These are phyloP conservation scores for Bufo gargarizans DNA, from an alignment of 2,113 vertebrate species.

Conservation along the genomic window DNA sequence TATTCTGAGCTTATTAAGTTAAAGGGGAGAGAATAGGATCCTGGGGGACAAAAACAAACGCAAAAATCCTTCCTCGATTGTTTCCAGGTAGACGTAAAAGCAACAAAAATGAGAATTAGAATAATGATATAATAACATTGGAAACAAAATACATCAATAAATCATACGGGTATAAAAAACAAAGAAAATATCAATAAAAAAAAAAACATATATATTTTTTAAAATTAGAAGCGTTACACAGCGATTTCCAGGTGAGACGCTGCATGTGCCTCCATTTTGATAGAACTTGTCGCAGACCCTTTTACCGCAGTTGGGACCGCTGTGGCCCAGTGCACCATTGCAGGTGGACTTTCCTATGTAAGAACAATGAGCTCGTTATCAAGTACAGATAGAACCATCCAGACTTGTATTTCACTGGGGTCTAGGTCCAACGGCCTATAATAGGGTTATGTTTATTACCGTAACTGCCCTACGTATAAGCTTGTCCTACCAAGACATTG, in stretches of 20 bases:
- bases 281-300: too few relatives aligned
- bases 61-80: neutral
- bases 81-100: neutral
- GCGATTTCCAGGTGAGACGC: too few relatives aligned
- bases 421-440: neutral
- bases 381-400: neutral
- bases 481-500: too few relatives aligned
- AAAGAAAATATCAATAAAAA: too few relatives aligned
- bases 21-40: neutral
- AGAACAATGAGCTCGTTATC: conserved; percentile 35
- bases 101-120: neutral
- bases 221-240: too few relatives aligned
- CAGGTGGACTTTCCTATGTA: conserved; percentile 89
- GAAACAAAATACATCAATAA: too few relatives aligned
- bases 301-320: conserved; percentile 87
- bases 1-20: conserved; percentile 12
- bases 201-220: too few relatives aligned
- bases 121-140: neutral
- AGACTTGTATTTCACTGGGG: neutral
- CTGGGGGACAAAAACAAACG: neutral
- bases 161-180: too few relatives aligned
- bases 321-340: conserved; percentile 87
- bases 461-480: too few relatives aligned
- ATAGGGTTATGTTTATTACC: conserved; percentile 12
- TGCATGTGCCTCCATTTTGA: too few relatives aligned